Conservation (phyloP, 2,888 invertebrate genomes). For the Brachylomia viminalis region DNA sequence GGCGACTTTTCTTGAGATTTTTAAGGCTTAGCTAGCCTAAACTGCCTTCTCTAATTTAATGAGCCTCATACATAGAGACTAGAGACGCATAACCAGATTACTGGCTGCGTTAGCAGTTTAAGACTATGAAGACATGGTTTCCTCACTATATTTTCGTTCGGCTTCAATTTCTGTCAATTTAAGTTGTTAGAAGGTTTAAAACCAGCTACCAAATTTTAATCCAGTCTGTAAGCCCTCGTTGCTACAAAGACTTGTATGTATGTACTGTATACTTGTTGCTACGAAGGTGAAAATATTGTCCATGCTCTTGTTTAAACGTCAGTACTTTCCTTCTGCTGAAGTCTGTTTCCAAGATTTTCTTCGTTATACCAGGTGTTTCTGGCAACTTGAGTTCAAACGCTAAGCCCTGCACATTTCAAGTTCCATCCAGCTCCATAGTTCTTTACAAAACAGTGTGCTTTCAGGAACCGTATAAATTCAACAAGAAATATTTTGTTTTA, state of each 20-base stretch:
- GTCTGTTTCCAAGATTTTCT: background rate
- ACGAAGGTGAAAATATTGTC: background rate
- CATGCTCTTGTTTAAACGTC: background rate
- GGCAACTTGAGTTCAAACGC: slow-evolving; percentile 23
- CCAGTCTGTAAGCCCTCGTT: no score
- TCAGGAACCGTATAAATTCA: slow-evolving; percentile 20
- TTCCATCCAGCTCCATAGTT: slow-evolving; percentile 22
- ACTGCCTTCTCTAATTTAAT: no score
- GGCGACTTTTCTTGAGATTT: background rate
- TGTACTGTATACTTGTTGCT: no score
- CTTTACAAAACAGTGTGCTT: slow-evolving; percentile 21
- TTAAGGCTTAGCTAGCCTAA: background rate
- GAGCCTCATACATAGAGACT: background rate
- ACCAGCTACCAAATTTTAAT: background rate
- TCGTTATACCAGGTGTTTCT: slow-evolving; percentile 19
- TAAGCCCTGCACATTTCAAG: slow-evolving; percentile 27
- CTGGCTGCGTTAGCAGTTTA: background rate
- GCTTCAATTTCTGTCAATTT: background rate
- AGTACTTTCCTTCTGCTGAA: background rate
- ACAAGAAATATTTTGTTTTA: slow-evolving; percentile 29
- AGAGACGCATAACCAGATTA: background rate
- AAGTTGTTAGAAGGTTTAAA: background rate
- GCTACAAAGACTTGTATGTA: background rate
- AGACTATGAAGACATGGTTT: background rate
- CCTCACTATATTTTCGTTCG: background rate